Conservation (phyloP, 1,140 invertebrate genomes). For the Pseudomyrmex dendroicus region DNA sequence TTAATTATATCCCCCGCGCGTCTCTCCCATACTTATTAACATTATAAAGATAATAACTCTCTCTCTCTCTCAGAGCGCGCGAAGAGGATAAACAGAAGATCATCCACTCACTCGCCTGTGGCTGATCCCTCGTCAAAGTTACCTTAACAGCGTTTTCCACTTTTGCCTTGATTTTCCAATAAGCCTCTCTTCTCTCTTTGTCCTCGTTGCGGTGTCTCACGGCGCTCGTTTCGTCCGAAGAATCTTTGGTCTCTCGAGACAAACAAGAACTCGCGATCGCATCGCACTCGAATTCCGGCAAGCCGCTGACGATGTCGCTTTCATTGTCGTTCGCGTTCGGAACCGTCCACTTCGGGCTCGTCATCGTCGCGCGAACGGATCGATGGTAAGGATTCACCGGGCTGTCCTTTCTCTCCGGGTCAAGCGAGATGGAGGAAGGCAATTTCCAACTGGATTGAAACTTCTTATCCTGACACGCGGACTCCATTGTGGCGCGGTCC, state of each 20-base stretch:
- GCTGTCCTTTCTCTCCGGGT: slow-evolving; percentile 64
- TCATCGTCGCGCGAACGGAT: slow-evolving; percentile 49
- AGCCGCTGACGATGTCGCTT: slow-evolving; percentile 51
- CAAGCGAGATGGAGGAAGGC: slow-evolving; percentile 8
- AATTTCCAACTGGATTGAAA: slow-evolving; percentile 55
- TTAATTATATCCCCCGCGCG: background rate
- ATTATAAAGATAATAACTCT: too few relatives aligned
- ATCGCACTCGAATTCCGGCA: slow-evolving; percentile 68
- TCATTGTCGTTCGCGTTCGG: slow-evolving; percentile 34
- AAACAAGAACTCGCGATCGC: slow-evolving; percentile 53
- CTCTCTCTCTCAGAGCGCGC: background rate
- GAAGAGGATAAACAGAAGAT: background rate
- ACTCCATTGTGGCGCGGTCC: slow-evolving; percentile 9
- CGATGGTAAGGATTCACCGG: slow-evolving; percentile 76
- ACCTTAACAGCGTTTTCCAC: slow-evolving; percentile 47
- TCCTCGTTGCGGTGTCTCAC: background rate
- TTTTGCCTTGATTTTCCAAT: slow-evolving; percentile 53
- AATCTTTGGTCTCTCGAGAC: slow-evolving; percentile 17
- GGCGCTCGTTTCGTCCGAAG: background rate
- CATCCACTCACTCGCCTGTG: background rate
- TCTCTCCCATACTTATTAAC: too few relatives aligned
- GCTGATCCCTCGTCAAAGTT: background rate
- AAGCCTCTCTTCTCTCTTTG: slow-evolving; percentile 28
- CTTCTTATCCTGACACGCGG: slow-evolving; percentile 35
- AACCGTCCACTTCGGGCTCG: slow-evolving; percentile 32